Percentiles rank a stretch among this genome's conserved stretches.
Conservation (phyloP, 2,113 vertebrate genomes). For the Oreotrochilus melanogaster region DNA sequence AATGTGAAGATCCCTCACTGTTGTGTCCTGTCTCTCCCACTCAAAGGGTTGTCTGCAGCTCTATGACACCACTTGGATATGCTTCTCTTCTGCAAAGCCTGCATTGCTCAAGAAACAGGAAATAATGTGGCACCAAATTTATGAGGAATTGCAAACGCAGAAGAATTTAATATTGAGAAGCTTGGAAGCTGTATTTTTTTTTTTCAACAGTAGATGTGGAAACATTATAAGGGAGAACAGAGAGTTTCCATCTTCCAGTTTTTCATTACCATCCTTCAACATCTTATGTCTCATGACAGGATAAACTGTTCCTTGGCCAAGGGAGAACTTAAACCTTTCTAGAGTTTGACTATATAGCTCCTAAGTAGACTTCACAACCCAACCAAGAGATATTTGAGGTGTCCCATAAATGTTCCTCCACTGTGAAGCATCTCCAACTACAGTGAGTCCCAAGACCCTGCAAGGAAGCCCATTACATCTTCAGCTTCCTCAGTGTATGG, state of each 20-base stretch:
- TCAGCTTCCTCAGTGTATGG: background rate
- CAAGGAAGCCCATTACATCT: background rate
- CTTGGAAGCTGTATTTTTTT: background rate
- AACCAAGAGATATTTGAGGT: background rate
- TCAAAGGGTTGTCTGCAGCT: background rate
- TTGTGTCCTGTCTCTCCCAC: background rate
- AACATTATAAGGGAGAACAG: background rate
- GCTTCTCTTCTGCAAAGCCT: background rate
- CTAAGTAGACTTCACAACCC: background rate
- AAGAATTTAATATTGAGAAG: background rate
- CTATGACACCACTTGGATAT: background rate
- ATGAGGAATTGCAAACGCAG: background rate
- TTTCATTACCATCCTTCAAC: background rate
- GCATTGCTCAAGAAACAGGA: background rate
- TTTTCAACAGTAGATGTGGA: background rate
- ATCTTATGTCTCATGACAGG: accelerated
- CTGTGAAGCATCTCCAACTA: background rate
- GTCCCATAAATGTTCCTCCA: background rate
- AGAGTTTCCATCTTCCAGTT: background rate
- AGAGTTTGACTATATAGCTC: background rate
- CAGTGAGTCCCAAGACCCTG: background rate
- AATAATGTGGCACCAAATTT: background rate
- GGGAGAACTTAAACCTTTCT: background rate
- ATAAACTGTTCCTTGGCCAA: background rate
- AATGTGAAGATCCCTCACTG: background rate